These are phyloP conservation scores for Dryomyza anilis DNA, from an alignment of 2,888 invertebrate species.

Conservation along the genomic window DNA sequence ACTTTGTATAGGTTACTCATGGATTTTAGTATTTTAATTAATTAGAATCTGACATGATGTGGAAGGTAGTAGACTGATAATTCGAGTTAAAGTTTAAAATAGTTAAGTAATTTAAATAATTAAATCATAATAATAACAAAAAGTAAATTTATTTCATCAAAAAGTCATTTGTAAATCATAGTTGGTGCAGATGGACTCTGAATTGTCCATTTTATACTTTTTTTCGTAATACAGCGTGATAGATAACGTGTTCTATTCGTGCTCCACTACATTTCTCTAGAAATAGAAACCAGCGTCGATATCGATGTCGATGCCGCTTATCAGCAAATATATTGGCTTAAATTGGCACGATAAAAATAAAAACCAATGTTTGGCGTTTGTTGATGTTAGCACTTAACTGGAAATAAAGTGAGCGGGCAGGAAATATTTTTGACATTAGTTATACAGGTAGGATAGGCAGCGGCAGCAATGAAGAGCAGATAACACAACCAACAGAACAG, in stretches of 20 bases:
- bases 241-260: background rate
- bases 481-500: too few relatives aligned
- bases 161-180: background rate
- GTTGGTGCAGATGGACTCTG: background rate
- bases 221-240: background rate
- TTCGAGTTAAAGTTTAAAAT: too few relatives aligned
- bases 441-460: too few relatives aligned
- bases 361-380: background rate
- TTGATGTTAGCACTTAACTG: background rate
- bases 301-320: background rate
- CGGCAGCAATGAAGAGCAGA: background rate
- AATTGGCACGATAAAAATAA: background rate
- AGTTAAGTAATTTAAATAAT: too few relatives aligned
- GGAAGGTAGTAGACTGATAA: too few relatives aligned
- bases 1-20: too few relatives aligned
- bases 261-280: too few relatives aligned
- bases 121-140: too few relatives aligned
- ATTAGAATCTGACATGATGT: too few relatives aligned
- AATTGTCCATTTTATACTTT: background rate
- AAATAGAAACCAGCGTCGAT: background rate
- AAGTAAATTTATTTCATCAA: background rate
- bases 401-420: background rate
- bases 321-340: constrained; percentile 2
- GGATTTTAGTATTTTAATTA: too few relatives aligned
- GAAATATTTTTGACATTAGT: background rate